phyloP scores from a whole-genome alignment of 1,140 invertebrate species.

The Drosophila ogumai region DNA sequence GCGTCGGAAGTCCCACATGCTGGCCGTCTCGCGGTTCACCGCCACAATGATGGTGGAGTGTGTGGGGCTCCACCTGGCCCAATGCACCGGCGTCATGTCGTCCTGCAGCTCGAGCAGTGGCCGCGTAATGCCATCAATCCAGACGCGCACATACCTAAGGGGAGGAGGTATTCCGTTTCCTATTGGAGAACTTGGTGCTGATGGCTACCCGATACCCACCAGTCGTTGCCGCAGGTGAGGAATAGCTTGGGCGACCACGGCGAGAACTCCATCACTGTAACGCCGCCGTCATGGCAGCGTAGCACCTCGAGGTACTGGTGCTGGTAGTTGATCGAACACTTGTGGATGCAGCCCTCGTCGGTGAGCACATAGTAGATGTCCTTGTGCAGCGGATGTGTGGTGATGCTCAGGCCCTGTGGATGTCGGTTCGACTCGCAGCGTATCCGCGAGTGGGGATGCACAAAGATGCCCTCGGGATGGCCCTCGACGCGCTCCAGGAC shows the following conservation, averaged over 20 bases:
- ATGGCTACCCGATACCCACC: slow-evolving; percentile 84
- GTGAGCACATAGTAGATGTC: slow-evolving; percentile 92
- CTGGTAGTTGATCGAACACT: slow-evolving; percentile 89
- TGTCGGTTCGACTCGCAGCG: slow-evolving; percentile 71
- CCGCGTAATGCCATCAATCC: slow-evolving; percentile 89
- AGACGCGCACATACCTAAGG: slow-evolving; percentile 88
- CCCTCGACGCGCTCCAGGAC: slow-evolving; percentile 88
- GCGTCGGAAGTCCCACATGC: slow-evolving; percentile 90
- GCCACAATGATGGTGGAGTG: slow-evolving; percentile 93
- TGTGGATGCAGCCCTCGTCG: slow-evolving; percentile 92
- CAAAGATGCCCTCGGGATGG: slow-evolving; percentile 86
- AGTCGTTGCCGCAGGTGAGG: slow-evolving; percentile 93
- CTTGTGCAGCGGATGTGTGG: slow-evolving; percentile 88
- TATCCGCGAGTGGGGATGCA: slow-evolving; percentile 22
- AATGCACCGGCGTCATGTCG: slow-evolving; percentile 87
- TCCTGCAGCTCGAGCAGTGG: slow-evolving; percentile 88
- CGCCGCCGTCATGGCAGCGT: slow-evolving; percentile 91
- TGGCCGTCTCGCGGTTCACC: slow-evolving; percentile 88
- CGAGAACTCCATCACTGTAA: slow-evolving; percentile 92
- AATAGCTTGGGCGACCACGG: slow-evolving; percentile 91
- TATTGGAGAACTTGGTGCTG: neutral
- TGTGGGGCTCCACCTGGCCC: slow-evolving; percentile 92
- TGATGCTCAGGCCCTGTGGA: slow-evolving; percentile 87
- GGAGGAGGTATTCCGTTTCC: neutral
- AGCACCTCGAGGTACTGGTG: slow-evolving; percentile 90